phyloP scores from a whole-genome alignment of 2,797 vertebrate genomes.

The Capromys pilorides region DNA sequence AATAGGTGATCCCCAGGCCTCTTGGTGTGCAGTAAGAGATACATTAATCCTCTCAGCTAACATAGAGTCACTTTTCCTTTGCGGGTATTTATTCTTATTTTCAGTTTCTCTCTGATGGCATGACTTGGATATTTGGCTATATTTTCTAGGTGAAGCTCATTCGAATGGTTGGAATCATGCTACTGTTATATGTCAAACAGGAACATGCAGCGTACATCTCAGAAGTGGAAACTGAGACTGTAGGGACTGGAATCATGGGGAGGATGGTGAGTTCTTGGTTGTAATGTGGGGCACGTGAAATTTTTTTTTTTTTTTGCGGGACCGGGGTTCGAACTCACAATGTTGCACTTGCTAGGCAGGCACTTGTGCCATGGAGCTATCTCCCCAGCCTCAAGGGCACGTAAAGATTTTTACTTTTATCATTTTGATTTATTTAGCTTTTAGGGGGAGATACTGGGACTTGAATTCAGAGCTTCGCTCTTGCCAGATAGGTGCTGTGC shows the following conservation, averaged over 20 bases:
- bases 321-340: too few species aligned
- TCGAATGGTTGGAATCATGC: slow-evolving; percentile 96
- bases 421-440: not conserved
- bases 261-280: slow-evolving; percentile 91
- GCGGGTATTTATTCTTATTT: not conserved
- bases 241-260: slow-evolving; percentile 99
- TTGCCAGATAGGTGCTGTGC: too few species aligned
- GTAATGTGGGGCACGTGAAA: not conserved
- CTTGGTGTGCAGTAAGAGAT: not conserved
- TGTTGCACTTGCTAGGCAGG: too few species aligned
- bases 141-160: slow-evolving; percentile 92
- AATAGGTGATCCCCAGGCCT: not conserved
- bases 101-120: not conserved
- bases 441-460: too few species aligned
- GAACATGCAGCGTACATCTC: slow-evolving; percentile 93
- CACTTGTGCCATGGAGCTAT: too few species aligned
- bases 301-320: too few species aligned
- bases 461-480: too few species aligned
- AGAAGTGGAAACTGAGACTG: slow-evolving; percentile 93
- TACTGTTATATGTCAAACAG: slow-evolving; percentile 93
- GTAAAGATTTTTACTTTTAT: not conserved
- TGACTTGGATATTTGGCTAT: slow-evolving; percentile 12
- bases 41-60: not conserved
- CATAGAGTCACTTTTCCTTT: not conserved
- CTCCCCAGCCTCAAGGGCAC: slow-evolving; percentile 66